Base-by-base conservation (phyloP, 2,888 invertebrate species). In the Gortyna flavago region DNA sequence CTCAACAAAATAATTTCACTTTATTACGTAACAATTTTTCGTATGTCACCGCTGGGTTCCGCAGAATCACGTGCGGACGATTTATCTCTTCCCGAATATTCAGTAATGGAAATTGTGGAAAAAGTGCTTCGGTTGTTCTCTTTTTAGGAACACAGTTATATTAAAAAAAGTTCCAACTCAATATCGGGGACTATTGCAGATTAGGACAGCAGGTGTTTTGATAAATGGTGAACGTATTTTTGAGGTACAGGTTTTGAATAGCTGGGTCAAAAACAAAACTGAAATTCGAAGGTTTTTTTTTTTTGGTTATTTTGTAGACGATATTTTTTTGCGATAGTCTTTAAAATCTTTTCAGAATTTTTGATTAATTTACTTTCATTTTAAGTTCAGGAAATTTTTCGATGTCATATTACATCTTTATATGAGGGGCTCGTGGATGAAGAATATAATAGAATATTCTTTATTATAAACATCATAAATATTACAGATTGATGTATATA, bases 1-100 rank as follows among this genome's bases (percentile, higher is more conserved):
- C 68, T 57, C 68, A 69, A 85, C 77, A 72, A 83, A 83, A 87
- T 89, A 79, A 85, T 88, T 86, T 88, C 76, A 83, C 89, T 89
- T 90, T 90, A 89, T 90, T 85, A 91, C 86, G 88, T 89, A 84
- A 88, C 89, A 87, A 92, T 93, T 90, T 91, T 90, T 91, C 92
- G 91, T 88, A 89, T 90, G 92, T 91, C 93, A 89, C 89, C 83
- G 71, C 78, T 59, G 79, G 84, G 90, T 90, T 89, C 83, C 85
- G 90, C 90, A 89, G 83, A 84, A 90, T 93, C 93, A 93, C 92
- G 92, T 89, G 81, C 90, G 48, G 72, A 82, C 90, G 72, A 93
- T 93, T 92, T 91, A 89, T 93, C 93, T 89, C 87, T 85, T 89
- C 85, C 86, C 81, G 77, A 86, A 89, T 89, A 90, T 91, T 88